A percentile compares a stretch with the other conserved stretches of the same genome.
Evolutionary conservation across 2,797 vertebrate genomes (phyloP).

Genomic region (Acanthurus lineatus): DNA sequence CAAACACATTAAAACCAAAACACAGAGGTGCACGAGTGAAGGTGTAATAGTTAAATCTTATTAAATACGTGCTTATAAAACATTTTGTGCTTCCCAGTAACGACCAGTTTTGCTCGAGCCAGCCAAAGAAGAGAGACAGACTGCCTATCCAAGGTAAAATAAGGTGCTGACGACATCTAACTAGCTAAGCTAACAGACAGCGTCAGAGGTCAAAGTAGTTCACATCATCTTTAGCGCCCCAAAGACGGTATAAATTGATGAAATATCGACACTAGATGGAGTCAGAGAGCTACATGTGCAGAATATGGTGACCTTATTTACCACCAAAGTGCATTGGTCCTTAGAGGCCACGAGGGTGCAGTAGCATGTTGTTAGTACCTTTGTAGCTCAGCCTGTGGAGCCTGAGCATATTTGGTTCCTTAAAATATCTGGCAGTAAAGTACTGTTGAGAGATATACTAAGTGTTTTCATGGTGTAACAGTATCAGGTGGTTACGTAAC

Average conservation of each 20-base stretch:
- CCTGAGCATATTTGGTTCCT: neutral
- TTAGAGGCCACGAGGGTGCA: conserved; percentile 16
- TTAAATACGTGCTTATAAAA: neutral
- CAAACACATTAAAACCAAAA: neutral
- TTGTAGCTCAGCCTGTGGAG: neutral
- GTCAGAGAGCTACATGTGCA: neutral
- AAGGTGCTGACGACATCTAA: neutral
- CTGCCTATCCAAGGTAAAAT: neutral
- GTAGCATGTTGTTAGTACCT: neutral
- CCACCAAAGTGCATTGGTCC: neutral
- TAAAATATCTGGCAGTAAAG: neutral
- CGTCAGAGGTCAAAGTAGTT: neutral
- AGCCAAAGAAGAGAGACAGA: neutral
- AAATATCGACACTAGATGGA: conserved; percentile 17
- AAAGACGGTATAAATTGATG: accelerated
- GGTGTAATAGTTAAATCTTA: accelerated
- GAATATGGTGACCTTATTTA: accelerated
- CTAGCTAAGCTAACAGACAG: neutral
- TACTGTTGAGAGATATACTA: no score
- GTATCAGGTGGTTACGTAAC: neutral
- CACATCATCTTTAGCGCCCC: neutral
- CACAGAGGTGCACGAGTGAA: no score
- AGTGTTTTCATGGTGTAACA: neutral
- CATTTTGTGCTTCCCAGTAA: neutral
- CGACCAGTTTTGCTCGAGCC: no score